Base-by-base conservation (phyloP, 2,113 vertebrate species). In the Sinocyclocheilus anophthalmus region DNA sequence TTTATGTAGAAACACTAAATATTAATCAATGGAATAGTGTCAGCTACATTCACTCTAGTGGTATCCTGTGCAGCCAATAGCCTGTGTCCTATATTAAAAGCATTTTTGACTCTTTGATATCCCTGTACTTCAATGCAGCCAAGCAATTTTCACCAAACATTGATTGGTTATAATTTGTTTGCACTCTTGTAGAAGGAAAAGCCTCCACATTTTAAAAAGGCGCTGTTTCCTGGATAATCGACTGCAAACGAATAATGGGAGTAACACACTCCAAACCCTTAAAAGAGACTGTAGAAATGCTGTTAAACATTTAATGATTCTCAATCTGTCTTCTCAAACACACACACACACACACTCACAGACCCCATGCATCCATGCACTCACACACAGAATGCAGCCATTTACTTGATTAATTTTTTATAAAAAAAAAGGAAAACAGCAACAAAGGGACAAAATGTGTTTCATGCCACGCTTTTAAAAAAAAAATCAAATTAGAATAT, bases 261-360 rank as follows among this genome's bases (percentile, higher is more conserved):
- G 59, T 3, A n/a, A 81, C 78, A 59, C 48, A 76, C 24, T 57
- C 69, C 45, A 65, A 63, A 81, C 22, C 22, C 57, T 65, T 45
- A 42, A 67, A 85, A 67, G 55, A 63, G 42, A 85, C 67, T 83
- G 65, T 48, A 72, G 76, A 80, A 80, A 50, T 72, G 48, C 81
- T 72, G 67, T 45, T 70, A 73, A 73, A 83, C 50, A 80, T 83
- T 55, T 83, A 73, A 83, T 39, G 48, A 72, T 37, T 72, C 53
- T 42, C 42, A 9, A 37, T 85, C 30, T 79, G 45, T 37, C 1
- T 20, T 50, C 33, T 57, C n/a, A 3, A 45, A 81, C 61, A 39
- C 61, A 39, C 4, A 81, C 20, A 30, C 10, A 22, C 10, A 81
- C 11, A 26, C 9, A 22, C 8, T 20, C 20, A 22, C 73, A 50